These are phyloP conservation scores for Dicranocentrus wangi DNA, from an alignment of 2,888 invertebrate genomes.

Conservation along the genomic window DNA sequence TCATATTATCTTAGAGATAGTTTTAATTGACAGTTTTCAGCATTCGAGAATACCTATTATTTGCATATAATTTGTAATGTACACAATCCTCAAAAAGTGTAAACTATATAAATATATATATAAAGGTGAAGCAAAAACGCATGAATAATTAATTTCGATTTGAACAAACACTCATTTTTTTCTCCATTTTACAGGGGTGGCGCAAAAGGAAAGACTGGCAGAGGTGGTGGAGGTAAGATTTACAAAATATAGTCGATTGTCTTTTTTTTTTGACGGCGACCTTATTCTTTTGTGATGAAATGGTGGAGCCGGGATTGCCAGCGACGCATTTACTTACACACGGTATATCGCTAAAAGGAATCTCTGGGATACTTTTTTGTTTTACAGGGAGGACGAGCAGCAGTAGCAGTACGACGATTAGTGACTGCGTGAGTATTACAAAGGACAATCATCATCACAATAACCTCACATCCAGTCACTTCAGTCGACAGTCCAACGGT, in stretches of 20 bases:
- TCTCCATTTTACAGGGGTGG: constrained; percentile 33
- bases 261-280: neutral
- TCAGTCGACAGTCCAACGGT: constrained; percentile 41
- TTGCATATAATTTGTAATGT: too few relatives aligned
- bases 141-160: constrained; percentile 12
- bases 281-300: too few relatives aligned
- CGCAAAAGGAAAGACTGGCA: constrained; percentile 44
- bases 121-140: too few relatives aligned
- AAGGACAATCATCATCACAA: constrained; percentile 39
- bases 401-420: constrained; percentile 4
- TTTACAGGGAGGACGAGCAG: constrained; percentile 11
- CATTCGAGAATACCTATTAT: too few relatives aligned
- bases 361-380: neutral
- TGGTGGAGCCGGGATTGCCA: neutral
- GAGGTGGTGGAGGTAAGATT: constrained; percentile 46
- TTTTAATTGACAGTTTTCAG: too few relatives aligned
- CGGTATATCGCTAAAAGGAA: too few relatives aligned
- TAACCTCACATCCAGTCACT: constrained; percentile 28
- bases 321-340: neutral
- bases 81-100: too few relatives aligned
- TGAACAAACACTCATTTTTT: constrained; percentile 9
- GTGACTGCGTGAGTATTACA: constrained; percentile 31
- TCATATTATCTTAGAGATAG: neutral
- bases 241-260: neutral
- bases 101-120: too few relatives aligned